phyloP scores from a whole-genome alignment of 2,888 invertebrate species.

The Schizotus pectinicornis region DNA sequence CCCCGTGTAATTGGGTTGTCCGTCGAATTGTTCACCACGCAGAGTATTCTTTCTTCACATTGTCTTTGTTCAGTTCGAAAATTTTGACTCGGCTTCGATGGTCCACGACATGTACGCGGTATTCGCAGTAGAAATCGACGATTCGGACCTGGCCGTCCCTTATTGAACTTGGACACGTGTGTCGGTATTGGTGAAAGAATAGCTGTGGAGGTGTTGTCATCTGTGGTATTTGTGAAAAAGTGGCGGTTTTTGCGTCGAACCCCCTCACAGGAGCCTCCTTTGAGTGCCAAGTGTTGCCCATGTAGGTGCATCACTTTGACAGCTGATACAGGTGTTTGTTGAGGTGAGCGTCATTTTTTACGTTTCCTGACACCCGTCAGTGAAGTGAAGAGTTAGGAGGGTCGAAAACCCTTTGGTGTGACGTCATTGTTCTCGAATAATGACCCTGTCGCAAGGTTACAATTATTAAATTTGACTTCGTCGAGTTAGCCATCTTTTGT shows the following conservation, averaged over 20 bases:
- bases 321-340: background rate
- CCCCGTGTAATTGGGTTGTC: too few species aligned
- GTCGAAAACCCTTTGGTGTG: background rate
- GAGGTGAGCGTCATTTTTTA: constrained; percentile 7
- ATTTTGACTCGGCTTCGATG: too few species aligned
- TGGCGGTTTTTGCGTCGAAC: background rate
- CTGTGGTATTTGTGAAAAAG: background rate
- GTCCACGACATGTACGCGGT: too few species aligned
- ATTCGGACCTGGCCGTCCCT: too few species aligned
- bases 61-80: too few species aligned
- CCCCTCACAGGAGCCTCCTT: too few species aligned
- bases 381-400: background rate
- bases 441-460: constrained; percentile 27
- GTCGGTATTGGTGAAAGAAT: background rate
- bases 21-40: background rate
- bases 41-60: constrained; percentile 3
- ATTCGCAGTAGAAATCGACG: too few species aligned
- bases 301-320: too few species aligned
- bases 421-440: background rate
- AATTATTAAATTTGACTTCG: constrained; percentile 15
- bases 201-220: constrained; percentile 3
- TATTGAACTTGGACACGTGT: constrained; percentile 1
- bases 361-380: background rate
- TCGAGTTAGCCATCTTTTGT: constrained; percentile 11
- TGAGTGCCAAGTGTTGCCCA: too few species aligned